Evolutionary conservation across 2,797 vertebrate species (phyloP), one percentile per base, ranked within the genome.

Genomic region (Miichthys miiuy): DNA sequence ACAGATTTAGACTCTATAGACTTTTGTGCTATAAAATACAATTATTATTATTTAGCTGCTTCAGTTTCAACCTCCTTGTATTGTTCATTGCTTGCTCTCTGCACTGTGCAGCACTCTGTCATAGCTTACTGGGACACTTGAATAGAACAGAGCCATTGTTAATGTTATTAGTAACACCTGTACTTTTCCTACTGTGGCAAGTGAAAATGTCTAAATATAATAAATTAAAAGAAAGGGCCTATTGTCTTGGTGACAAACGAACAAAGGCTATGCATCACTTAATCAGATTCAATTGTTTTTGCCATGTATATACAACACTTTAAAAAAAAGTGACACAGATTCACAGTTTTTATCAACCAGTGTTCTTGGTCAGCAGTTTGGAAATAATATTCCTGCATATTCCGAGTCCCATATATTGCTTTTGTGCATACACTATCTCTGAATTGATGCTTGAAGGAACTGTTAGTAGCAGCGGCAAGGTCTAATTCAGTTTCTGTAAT

Each of bases 161-260:
- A 41, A 27, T 42, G 47, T 61, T 72, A 27, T 6, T 61, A 41
- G 34, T 41, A 44, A 54, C 51, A n/a, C 34, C 50, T 67, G 51
- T 44, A 42, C 30, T 44, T 55, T 47, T 55, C 14, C 21, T 44
- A 9, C 17, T 23, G 17, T 38, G 27, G 38, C 47, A 66, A 50
- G 13, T 38, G 11, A 50, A 50, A 48, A 20, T 42, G 38, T 30
- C 58, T 27, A 27, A 27, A 27, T 27, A 27, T 27, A 27, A 27
- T 27, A 27, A 27, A 2, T 27, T 27, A 27, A 42, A 42, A 34
- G 30, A 42, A 38, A 18, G 27, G 1, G 9, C 38, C 12, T 21
- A 14, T 18, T 38, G 41, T 61, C 27, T 62, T 30, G 14, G 18
- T 20, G 54, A 72, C 21, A 42, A 51, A 25, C 2, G 7, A 60